A percentile compares a stretch with the other conserved stretches of the same genome.
Evolutionary conservation across 2,888 invertebrate species (phyloP).

Genomic region (Drosophila seclusa): DNA sequence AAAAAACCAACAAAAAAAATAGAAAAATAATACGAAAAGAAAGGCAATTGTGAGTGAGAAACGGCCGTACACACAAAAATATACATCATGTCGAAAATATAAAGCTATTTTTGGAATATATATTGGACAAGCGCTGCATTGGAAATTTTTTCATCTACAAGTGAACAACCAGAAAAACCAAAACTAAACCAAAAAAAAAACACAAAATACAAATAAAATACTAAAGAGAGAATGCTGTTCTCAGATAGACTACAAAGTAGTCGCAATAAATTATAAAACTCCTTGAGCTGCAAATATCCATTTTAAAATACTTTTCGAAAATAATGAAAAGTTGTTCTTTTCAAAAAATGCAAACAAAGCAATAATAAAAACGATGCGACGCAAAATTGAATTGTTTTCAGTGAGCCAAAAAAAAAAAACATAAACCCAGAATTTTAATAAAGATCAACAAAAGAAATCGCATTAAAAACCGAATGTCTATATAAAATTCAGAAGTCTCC

Average conservation of each 20-base stretch:
- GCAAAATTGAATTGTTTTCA: constrained; percentile 42
- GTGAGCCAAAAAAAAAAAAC: constrained; percentile 11
- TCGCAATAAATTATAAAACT: constrained; percentile 27
- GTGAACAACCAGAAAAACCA: constrained; percentile 41
- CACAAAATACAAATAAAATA: background rate
- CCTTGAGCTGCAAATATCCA: constrained; percentile 19
- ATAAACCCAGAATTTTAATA: constrained; percentile 22
- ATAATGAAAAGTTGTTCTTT: constrained; percentile 29
- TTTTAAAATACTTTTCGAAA: constrained; percentile 15
- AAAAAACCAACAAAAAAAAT: constrained; percentile 17
- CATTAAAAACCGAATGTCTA: constrained; percentile 22
- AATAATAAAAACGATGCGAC: constrained; percentile 45
- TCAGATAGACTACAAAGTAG: constrained; percentile 3
- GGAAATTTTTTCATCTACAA: constrained; percentile 52
- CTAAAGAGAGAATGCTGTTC: background rate
- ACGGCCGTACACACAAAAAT: constrained; percentile 41
- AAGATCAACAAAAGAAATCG: constrained; percentile 50
- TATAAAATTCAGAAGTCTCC: constrained; percentile 7
- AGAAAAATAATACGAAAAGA: constrained; percentile 48
- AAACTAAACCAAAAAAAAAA: constrained; percentile 4
- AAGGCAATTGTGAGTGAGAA: constrained; percentile 75
- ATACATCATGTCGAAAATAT: constrained; percentile 76
- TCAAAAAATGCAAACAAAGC: constrained; percentile 41
- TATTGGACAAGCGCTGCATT: constrained; percentile 70
- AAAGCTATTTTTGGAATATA: constrained; percentile 78